Base-by-base conservation (phyloP, 2,113 vertebrate species). In the Myotis lucifugus region DNA sequence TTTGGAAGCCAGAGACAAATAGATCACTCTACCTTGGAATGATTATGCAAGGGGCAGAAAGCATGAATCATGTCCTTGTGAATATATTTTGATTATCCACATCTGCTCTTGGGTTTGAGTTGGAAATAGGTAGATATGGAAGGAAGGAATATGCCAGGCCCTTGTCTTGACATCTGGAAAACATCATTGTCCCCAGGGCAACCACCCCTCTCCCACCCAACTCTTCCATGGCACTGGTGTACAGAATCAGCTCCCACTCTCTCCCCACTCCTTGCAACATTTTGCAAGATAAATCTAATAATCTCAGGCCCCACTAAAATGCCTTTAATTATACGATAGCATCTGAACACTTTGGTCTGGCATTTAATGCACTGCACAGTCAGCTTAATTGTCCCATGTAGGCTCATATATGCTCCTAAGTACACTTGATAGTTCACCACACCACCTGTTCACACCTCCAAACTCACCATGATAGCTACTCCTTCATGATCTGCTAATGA, bases 1-100 rank as follows among this genome's bases (percentile, higher is more conserved):
- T 88, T 40, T 88, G 4, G 61, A 93, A 85, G 46, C 23, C 67
- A 88, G 61, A 79, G 46, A 85, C 52, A 85, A 93, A 73, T 48
- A 37, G 82, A 48, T 67, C 59, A 29, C 7, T 29, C 52, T 86
- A 32, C 3, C 25, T 34, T 76, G 14, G 50, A 73, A 32, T 87
- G 25, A 64, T 69, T 61, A 56, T 42, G 66, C 48, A 78, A 79
- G 54, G 59, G 48, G 34, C 9, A 52, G 18, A 90, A 59, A 88
- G 11, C 5, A 10, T 29, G 34, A 90, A 34, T 66, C 18, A 52
- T 19, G 0, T 66, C 37, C 91, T 85, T 84, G 54, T 56, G 70
- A 8, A 0, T 82, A 17, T 18, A 29, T 78, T 85, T 86, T 37
- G 21, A n/a, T 69, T 37, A 74, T 69, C 6, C 18, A 78, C 40